Evolutionary conservation across 2,797 vertebrate species (phyloP), one percentile per base, ranked within the genome.

Genomic region (Octomys mimax): DNA sequence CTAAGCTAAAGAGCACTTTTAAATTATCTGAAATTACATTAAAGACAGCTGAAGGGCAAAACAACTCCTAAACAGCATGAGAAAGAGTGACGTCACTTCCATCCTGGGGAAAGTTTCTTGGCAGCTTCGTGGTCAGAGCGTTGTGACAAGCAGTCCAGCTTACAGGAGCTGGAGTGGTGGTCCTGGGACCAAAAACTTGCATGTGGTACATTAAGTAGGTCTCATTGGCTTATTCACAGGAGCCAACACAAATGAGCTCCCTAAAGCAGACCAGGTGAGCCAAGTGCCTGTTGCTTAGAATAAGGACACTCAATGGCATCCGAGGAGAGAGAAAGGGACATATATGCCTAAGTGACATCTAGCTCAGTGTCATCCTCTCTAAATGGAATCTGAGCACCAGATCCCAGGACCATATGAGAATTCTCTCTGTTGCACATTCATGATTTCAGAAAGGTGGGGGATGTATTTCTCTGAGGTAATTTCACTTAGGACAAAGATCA

Each of bases 241-340:
- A 92, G 33, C 49, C 73, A 61, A 86, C 24, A 84, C 13, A 59
- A 91, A 80, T 62, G 46, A 66, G 59, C 21, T 80, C 24, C 19
- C 36, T 75, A 89, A 78, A 87, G 54, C 61, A 92, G 54, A 92
- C 18, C 19, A 94, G 78, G 68, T 80, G 77, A 71, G 71, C 49
- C 61, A 42, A 52, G 71, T 39, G 70, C 19, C 24, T 61, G 68
- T 26, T 49, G 42, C 89, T 88, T 26, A 7, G 18, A 77, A 36
- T 19, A 75, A 57, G 36, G 39, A 78, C 13, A 79, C 22, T 61
- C 83, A 80, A 28, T 9, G n/a, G 7, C 86, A n/a, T 82, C 24
- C 6, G 52, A 79, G 61, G 19, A 90, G 4, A 79, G 59, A 61
- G 13, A 49, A 49, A 46, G 3, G 71, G 73, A 78, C 54, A 36